Evolutionary conservation across 2,888 invertebrate species (phyloP).

Genomic region (Argynnis bischoffii): DNA sequence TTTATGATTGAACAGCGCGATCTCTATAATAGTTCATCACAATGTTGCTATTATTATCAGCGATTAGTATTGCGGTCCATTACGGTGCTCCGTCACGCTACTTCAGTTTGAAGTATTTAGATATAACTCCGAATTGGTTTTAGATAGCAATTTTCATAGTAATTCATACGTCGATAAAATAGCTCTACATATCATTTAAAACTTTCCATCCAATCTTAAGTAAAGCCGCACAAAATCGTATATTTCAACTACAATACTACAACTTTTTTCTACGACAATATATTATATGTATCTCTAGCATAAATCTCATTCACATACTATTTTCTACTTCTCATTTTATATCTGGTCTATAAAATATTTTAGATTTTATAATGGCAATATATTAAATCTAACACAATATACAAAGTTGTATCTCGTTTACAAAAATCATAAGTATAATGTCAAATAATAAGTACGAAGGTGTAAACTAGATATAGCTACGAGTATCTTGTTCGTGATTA

Average conservation of each 20-base stretch:
- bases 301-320: too few relatives aligned
- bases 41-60: background rate
- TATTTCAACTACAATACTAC: background rate
- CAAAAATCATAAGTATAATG: background rate
- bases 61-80: background rate
- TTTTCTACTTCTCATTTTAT: too few relatives aligned
- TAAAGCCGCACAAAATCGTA: background rate
- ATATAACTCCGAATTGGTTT: conserved; percentile 29
- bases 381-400: too few relatives aligned
- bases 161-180: conserved; percentile 15
- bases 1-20: too few relatives aligned
- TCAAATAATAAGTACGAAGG: background rate
- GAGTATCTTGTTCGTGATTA: conserved; percentile 32
- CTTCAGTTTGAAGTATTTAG: conserved; percentile 42
- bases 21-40: background rate
- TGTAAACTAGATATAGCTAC: conserved; percentile 11
- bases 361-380: too few relatives aligned
- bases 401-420: too few relatives aligned
- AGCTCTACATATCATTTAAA: conserved; percentile 12
- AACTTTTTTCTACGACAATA: too few relatives aligned
- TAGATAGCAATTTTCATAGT: conserved; percentile 34
- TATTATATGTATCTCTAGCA: too few relatives aligned
- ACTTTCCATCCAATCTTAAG: conserved; percentile 1
- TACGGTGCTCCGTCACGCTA: conserved; percentile 45
- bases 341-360: too few relatives aligned